These are phyloP conservation scores for Epirrita christyi DNA, from an alignment of 2,888 invertebrate genomes.

Conservation along the genomic window DNA sequence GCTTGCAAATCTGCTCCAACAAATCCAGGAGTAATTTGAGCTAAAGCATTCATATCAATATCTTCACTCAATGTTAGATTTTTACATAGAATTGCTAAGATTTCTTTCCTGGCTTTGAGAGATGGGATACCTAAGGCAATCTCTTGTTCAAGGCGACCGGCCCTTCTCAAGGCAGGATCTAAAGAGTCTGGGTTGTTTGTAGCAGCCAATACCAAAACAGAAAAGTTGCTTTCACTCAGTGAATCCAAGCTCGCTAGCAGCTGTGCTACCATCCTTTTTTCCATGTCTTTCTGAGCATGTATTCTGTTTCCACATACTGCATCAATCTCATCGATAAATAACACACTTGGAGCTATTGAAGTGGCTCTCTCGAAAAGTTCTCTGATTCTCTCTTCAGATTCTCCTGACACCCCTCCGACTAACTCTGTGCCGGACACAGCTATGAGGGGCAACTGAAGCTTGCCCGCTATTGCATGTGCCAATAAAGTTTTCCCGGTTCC, in stretches of 20 bases:
- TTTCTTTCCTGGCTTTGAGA: slow-evolving; percentile 91
- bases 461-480: slow-evolving; percentile 93
- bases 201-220: slow-evolving; percentile 96
- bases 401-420: slow-evolving; percentile 97
- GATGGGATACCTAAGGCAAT: slow-evolving; percentile 97
- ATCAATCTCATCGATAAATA: slow-evolving; percentile 99
- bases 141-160: slow-evolving; percentile 97
- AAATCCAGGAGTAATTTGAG: slow-evolving; percentile 96
- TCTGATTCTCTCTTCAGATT: slow-evolving; percentile 96
- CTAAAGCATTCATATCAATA: slow-evolving; percentile 90
- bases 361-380: slow-evolving; percentile 95
- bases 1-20: slow-evolving; percentile 97
- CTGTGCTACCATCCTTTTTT: slow-evolving; percentile 97
- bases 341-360: slow-evolving; percentile 90
- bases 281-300: slow-evolving; percentile 97
- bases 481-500: slow-evolving; percentile 96
- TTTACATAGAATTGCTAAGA: slow-evolving; percentile 89
- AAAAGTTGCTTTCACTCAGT: slow-evolving; percentile 81
- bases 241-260: slow-evolving; percentile 95
- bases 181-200: slow-evolving; percentile 96
- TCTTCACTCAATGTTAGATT: slow-evolving; percentile 88
- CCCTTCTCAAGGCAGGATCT: slow-evolving; percentile 95
- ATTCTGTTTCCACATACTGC: slow-evolving; percentile 96
- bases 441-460: slow-evolving; percentile 92
- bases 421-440: slow-evolving; percentile 96